Evolutionary conservation across 1,140 invertebrate genomes (phyloP), one percentile per base, ranked within the genome.

Genomic region (Diachasma alloeum): DNA sequence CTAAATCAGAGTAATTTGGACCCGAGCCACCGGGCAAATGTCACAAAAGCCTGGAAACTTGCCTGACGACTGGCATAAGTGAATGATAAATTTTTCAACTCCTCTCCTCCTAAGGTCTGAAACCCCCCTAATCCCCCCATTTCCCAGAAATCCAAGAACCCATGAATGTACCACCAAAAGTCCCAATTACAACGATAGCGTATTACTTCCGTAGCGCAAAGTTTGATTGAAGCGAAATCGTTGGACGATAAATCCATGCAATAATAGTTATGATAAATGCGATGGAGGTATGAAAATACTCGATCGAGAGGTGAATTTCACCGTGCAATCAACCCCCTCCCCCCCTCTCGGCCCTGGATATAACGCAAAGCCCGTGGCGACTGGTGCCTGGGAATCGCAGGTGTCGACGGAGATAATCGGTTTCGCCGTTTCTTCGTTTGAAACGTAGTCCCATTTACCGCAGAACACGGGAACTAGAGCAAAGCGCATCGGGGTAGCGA

Each of bases 301-400:
- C 72, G 72, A 73, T 63, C 39, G 36, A 74, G 68, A 67, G 53
- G 24, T 76, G 39, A 53, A 53, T 75, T 68, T 75, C 22, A 2
- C 31, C 9, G 15, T 46, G 37, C 36, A 66, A 39, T 67, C 31
- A 22, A 19, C 46, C 71, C 31, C 5, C 37, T 4, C 48, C 48
- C 10, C 48, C 10, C n/a, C 31, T 31, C 31, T 31, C 31, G 31
- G 31, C 31, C 6, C 6, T 22, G 48, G 6, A 19, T 56, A 63
- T 63, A 63, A 63, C 48, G 48, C 22, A 74, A 63, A 37, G 4
- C 31, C 68, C 74, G 74, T 75, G 74, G 56, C 74, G 46, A 74
- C 72, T 53, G 74, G 74, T 72, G 67, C 75, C 68, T 80, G 79
- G 79, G 79, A 80, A 80, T 80, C 69, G 36, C 79, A 80, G 79